Evolutionary conservation across 1,140 invertebrate genomes (phyloP).

Genomic region (Amyelois transitella): DNA sequence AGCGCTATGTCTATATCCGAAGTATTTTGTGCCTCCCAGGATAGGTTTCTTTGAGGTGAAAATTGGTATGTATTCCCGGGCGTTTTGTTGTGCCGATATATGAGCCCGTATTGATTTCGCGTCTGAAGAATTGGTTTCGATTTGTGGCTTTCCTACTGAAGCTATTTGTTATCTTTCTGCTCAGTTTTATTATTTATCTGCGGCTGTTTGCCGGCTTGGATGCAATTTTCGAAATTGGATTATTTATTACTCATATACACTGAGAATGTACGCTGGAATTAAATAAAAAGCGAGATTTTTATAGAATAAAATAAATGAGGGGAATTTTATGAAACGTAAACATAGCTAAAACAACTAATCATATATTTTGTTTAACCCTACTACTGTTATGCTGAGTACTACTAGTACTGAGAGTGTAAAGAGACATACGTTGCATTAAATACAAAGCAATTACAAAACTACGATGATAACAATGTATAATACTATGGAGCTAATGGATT

Average conservation of each 20-base stretch:
- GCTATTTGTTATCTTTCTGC: not conserved
- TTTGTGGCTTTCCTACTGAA: conserved; percentile 3
- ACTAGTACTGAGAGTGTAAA: too few species aligned
- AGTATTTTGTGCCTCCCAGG: conserved; percentile 4
- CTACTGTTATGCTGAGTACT: too few species aligned
- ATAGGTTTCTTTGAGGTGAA: conserved; percentile 44
- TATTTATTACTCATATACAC: not conserved
- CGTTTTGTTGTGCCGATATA: conserved; percentile 20
- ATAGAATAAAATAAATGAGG: too few species aligned
- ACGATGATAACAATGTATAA: too few species aligned
- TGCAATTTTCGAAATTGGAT: not conserved
- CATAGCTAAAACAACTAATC: too few species aligned
- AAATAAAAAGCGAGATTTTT: too few species aligned
- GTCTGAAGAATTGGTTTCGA: conserved; percentile 11
- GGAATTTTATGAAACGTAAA: too few species aligned
- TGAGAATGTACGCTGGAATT: not conserved
- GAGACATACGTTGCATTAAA: too few species aligned
- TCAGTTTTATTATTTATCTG: not conserved
- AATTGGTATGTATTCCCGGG: conserved; percentile 42
- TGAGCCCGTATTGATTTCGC: conserved; percentile 9
- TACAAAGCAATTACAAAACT: too few species aligned
- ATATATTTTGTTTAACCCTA: too few species aligned
- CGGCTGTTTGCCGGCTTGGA: not conserved
- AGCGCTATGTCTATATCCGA: not conserved
- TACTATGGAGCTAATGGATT: too few species aligned